Evolutionary conservation across 2,888 invertebrate genomes (phyloP).

Genomic region (Cancer borealis): DNA sequence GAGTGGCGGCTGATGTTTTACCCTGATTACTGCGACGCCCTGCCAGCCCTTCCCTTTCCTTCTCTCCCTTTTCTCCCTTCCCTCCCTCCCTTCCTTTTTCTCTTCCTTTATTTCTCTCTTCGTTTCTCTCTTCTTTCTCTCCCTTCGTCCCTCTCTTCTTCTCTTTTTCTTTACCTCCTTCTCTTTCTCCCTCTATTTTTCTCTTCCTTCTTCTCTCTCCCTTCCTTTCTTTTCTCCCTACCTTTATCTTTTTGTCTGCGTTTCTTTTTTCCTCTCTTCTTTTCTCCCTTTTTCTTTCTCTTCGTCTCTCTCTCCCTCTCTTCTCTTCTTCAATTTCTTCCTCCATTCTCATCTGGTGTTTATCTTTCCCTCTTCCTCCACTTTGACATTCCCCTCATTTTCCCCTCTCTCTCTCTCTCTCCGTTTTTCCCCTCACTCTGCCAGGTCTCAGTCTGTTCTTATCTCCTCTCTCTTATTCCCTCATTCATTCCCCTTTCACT

Average conservation of each 20-base stretch:
- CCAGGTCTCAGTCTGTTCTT: too few relatives aligned
- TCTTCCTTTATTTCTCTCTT: not conserved
- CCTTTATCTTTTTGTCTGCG: not conserved
- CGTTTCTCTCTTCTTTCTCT: not conserved
- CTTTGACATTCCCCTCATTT: not conserved
- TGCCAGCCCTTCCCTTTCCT: not conserved
- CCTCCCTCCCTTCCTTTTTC: not conserved
- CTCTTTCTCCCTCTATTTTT: not conserved
- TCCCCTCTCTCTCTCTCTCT: not conserved
- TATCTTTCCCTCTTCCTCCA: not conserved
- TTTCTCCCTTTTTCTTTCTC: not conserved
- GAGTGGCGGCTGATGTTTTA: slow-evolving; percentile 50
- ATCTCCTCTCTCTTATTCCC: not conserved
- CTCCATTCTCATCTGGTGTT: not conserved
- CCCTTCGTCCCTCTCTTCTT: not conserved
- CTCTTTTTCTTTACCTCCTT: not conserved
- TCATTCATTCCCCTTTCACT: not conserved
- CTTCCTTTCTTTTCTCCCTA: not conserved
- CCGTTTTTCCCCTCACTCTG: not conserved
- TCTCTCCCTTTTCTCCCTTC: not conserved
- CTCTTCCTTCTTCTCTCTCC: not conserved
- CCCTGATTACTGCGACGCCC: slow-evolving; percentile 55
- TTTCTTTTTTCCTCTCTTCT: not conserved
- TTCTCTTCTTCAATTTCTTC: not conserved
- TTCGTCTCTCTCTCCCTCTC: not conserved